phyloP scores from a whole-genome alignment of 2,888 invertebrate genomes.

The Lycophotia porphyrea region DNA sequence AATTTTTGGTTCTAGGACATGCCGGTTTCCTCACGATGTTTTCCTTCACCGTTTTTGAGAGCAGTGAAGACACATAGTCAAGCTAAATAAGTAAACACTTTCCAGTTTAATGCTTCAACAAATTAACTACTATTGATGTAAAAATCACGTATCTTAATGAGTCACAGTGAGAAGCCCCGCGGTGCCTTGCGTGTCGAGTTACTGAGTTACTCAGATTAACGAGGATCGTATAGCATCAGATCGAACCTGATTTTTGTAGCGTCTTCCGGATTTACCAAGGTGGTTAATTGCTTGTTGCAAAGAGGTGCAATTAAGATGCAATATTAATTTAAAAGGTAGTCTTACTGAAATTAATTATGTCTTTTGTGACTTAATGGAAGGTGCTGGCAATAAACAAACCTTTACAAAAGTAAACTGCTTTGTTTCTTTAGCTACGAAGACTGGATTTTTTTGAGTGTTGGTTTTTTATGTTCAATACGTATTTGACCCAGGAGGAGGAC shows the following conservation, averaged over 20 bases:
- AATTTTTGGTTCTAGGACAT: too few species aligned
- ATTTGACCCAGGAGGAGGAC: not conserved
- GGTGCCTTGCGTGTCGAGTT: slow-evolving; percentile 61
- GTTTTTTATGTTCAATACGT: not conserved
- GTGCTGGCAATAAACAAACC: slow-evolving; percentile 23
- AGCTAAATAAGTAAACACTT: slow-evolving; percentile 36
- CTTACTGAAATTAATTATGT: slow-evolving; percentile 4
- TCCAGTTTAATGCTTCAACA: slow-evolving; percentile 21
- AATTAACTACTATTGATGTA: slow-evolving; percentile 35
- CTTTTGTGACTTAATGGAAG: slow-evolving; percentile 18
- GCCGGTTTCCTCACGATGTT: too few species aligned
- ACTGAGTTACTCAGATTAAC: slow-evolving; percentile 67
- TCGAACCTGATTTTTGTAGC: slow-evolving; percentile 52
- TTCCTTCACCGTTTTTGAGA: too few species aligned
- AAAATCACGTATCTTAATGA: slow-evolving; percentile 57
- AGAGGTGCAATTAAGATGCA: slow-evolving; percentile 9
- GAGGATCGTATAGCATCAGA: slow-evolving; percentile 48
- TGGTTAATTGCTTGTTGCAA: slow-evolving; percentile 23
- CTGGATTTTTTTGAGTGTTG: not conserved
- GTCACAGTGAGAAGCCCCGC: slow-evolving; percentile 69
- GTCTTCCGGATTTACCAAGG: slow-evolving; percentile 43
- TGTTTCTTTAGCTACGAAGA: not conserved
- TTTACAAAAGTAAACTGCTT: not conserved
- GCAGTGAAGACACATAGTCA: slow-evolving; percentile 10
- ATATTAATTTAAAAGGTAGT: slow-evolving; percentile 25